These are phyloP conservation scores for Psix sp. DNA, from an alignment of 1,140 invertebrate genomes.

Conservation along the genomic window DNA sequence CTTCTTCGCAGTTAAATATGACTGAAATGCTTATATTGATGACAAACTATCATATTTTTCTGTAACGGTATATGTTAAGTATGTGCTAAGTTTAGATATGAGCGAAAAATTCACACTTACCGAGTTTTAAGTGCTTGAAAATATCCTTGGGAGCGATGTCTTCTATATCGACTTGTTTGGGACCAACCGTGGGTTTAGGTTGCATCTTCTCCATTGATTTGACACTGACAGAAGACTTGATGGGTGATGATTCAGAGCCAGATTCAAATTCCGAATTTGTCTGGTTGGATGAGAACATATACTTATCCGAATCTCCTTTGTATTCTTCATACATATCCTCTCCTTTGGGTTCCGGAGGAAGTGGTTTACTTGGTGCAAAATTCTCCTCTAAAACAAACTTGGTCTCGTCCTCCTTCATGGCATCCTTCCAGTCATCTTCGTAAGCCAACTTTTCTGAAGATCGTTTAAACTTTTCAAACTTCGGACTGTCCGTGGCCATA, in stretches of 20 bases:
- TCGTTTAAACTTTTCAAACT: slow-evolving; percentile 10
- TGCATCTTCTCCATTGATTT: slow-evolving; percentile 21
- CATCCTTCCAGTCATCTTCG: slow-evolving; percentile 35
- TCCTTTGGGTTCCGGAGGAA: slow-evolving; percentile 37
- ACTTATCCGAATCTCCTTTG: slow-evolving; percentile 15
- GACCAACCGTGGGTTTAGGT: slow-evolving; percentile 15
- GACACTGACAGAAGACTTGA: slow-evolving; percentile 52
- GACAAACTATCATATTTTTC: too few relatives aligned
- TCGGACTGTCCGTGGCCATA: slow-evolving; percentile 26
- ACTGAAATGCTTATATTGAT: too few relatives aligned
- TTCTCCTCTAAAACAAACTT: slow-evolving; percentile 18
- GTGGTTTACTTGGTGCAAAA: slow-evolving; percentile 29
- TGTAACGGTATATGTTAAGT: too few relatives aligned
- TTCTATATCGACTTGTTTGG: slow-evolving; percentile 64
- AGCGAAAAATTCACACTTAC: slow-evolving; percentile 73
- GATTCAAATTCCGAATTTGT: slow-evolving; percentile 69
- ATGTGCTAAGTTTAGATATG: too few relatives aligned
- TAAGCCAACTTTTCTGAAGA: not conserved
- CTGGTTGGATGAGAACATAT: slow-evolving; percentile 16
- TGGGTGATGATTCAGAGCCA: slow-evolving; percentile 67
- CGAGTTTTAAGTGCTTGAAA: slow-evolving; percentile 82
- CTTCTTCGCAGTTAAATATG: too few relatives aligned
- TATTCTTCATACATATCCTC: slow-evolving; percentile 6
- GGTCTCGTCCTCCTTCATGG: slow-evolving; percentile 9
- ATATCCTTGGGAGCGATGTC: slow-evolving; percentile 82